These are phyloP conservation scores for Cotesia vestalis DNA, from an alignment of 1,140 invertebrate species.

Conservation along the genomic window DNA sequence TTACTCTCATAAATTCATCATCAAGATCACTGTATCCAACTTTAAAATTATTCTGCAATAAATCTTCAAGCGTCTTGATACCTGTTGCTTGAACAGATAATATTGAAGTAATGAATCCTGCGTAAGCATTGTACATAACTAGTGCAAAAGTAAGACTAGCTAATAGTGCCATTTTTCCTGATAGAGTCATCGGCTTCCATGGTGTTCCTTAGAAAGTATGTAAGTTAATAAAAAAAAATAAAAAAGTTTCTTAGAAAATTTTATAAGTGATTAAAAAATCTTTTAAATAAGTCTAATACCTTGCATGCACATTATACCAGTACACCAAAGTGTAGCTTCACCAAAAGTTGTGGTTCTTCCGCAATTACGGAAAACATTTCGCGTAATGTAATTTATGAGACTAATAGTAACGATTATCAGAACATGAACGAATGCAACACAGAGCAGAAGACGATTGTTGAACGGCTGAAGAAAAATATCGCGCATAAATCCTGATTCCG, in stretches of 20 bases:
- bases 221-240: background rate
- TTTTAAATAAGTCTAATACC: conserved; percentile 50
- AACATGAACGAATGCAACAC: conserved; percentile 66
- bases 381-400: conserved; percentile 61
- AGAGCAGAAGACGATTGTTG: conserved; percentile 64
- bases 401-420: conserved; percentile 64
- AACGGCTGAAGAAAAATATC: conserved; percentile 74
- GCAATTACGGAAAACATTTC: conserved; percentile 47
- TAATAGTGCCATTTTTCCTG: conserved; percentile 69
- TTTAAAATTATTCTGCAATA: conserved; percentile 69
- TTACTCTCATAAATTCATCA: conserved; percentile 61
- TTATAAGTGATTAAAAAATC: no score
- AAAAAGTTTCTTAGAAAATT: background rate
- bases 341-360: conserved; percentile 59
- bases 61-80: conserved; percentile 69
- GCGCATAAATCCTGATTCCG: conserved; percentile 68
- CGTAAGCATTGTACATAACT: conserved; percentile 71
- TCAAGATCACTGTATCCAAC: conserved; percentile 67
- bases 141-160: conserved; percentile 69
- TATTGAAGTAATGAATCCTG: conserved; percentile 72
- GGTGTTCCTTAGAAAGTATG: conserved; percentile 60
- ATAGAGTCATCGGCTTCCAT: conserved; percentile 67
- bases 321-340: conserved; percentile 69
- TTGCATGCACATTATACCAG: conserved; percentile 73
- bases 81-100: conserved; percentile 70